Evolutionary conservation across 2,888 invertebrate species (phyloP), one percentile per base, ranked within the genome.

Genomic region (Sphaeridia pumilis): DNA sequence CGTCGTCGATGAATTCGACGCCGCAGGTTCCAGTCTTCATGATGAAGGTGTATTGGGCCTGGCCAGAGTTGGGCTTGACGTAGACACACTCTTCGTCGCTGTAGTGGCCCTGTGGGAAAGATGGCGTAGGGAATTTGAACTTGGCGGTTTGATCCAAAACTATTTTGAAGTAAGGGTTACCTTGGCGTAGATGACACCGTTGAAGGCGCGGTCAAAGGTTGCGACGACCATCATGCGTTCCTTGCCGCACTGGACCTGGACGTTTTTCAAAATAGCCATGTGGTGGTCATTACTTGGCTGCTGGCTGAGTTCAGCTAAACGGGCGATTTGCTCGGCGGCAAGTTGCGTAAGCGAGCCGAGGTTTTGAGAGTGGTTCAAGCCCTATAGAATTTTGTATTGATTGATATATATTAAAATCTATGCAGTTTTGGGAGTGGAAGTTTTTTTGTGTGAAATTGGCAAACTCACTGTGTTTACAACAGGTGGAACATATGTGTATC

Each of bases 151-250:
- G 14, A 31, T 31, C 10, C 17, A 47, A 21, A 17, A 41, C n/a
- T 3, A 43, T 12, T 43, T 3, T 21, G 20, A 41, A 25, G 22
- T 4, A 22, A 48, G 34, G 36, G n/a, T 26, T 38, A 75, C 76
- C 73, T 85, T 85, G 1, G 85, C 84, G 67, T 87, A 87, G 61
- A 87, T 83, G 14, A 86, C 76, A 1, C 87, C 87, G 61, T 84
- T 78, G 68, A 84, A 87, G 20, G 72, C 74, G 57, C 81, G 77
- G 69, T 84, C 84, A 70, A 86, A 87, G 69, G 83, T 83, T 10
- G 86, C 78, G 61, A 81, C 79, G 55, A 86, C 84, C 1, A 81
- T 83, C 86, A 87, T 86, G 79, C 81, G 81, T 59, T 84, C 83
- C 68, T 84, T 85, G 54, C 82, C 81, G 66, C 86, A 86, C 65